Evolutionary conservation across 2,888 invertebrate species (phyloP).

Genomic region (Ochropacha duplaris): DNA sequence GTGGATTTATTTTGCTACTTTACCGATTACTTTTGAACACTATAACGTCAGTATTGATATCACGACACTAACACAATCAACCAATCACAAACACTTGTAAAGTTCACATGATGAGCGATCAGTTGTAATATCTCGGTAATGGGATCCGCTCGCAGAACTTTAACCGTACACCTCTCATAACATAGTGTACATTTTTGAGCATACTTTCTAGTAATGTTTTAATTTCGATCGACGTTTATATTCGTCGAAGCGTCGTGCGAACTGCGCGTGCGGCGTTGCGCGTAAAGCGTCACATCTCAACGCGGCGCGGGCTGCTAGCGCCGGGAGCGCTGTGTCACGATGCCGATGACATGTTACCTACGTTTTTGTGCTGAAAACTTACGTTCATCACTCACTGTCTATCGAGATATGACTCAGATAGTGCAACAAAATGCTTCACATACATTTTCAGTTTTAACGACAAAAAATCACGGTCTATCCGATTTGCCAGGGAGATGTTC

Average conservation of each 20-base stretch:
- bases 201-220: slow-evolving; percentile 63
- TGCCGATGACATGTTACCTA: slow-evolving; percentile 53
- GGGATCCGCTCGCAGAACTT: background rate
- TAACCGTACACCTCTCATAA: background rate
- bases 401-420: slow-evolving; percentile 25
- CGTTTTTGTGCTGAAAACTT: slow-evolving; percentile 26
- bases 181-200: slow-evolving; percentile 39
- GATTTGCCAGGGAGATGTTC: background rate
- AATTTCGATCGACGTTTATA: slow-evolving; percentile 73
- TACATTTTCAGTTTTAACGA: background rate
- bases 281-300: slow-evolving; percentile 40
- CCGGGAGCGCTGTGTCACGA: slow-evolving; percentile 45
- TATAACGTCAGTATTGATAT: background rate
- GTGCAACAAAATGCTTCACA: slow-evolving; percentile 2
- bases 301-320: slow-evolving; percentile 32
- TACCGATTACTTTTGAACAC: slow-evolving; percentile 18
- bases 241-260: slow-evolving; percentile 62
- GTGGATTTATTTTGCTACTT: slow-evolving; percentile 16
- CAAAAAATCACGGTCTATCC: background rate
- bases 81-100: background rate
- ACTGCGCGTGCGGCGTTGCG: slow-evolving; percentile 69
- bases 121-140: background rate
- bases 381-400: slow-evolving; percentile 30
- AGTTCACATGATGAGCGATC: background rate
- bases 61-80: slow-evolving; percentile 4